A percentile compares a stretch with the other conserved stretches of the same genome.
Conservation (phyloP, 2,113 vertebrate genomes). For the Nettapus auritus region DNA sequence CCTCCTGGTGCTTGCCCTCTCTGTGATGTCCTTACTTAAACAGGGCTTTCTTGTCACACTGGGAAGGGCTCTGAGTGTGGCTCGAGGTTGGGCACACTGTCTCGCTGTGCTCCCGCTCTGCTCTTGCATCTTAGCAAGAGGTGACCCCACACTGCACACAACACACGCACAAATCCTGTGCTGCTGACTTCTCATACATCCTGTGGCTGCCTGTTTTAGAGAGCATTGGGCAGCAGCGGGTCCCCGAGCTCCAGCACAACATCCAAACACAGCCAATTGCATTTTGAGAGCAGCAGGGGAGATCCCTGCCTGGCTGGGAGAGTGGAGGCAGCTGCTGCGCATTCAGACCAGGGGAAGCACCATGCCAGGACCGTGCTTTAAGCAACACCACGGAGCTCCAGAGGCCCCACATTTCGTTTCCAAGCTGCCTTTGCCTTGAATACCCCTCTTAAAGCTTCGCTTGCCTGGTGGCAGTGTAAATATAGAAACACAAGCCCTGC, state of each 20-base stretch:
- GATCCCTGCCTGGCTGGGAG: not conserved
- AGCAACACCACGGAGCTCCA: accelerated
- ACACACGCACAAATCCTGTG: accelerated
- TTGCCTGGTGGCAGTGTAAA: conserved; percentile 79
- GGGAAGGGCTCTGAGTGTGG: not conserved
- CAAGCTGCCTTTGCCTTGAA: conserved; percentile 32
- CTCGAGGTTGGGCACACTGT: not conserved
- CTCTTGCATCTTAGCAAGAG: not conserved
- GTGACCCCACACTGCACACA: not conserved
- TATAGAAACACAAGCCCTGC: conserved; percentile 86
- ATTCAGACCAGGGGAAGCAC: not conserved
- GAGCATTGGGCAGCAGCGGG: accelerated
- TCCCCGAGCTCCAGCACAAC: not conserved
- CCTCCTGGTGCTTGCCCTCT: not conserved
- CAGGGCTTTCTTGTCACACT: not conserved
- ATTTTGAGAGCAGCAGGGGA: not conserved
- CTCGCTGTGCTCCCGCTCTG: accelerated
- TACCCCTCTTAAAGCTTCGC: conserved; percentile 71
- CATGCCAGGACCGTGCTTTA: not conserved
- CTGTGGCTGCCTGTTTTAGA: accelerated
- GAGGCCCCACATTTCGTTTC: not conserved
- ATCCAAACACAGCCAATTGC: accelerated
- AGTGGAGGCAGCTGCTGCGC: not conserved
- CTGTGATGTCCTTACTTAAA: not conserved
- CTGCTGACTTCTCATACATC: not conserved